Conservation (phyloP, 2,113 vertebrate species). For the Ceuthmochares aereus region DNA sequence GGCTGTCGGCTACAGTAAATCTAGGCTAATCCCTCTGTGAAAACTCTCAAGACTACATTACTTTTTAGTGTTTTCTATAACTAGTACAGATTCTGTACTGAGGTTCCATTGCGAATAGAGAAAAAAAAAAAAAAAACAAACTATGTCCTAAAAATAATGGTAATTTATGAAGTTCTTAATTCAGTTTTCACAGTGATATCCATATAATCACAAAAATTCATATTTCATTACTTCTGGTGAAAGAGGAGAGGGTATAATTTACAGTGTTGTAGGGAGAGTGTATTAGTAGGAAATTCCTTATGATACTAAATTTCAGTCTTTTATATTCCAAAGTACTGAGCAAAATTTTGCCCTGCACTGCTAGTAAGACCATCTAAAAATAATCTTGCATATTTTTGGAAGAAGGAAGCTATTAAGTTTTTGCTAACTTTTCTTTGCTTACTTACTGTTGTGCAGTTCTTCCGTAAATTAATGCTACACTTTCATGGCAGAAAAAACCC, state of each 20-base stretch:
- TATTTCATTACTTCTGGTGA: not conserved
- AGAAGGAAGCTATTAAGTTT: not conserved
- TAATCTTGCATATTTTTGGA: not conserved
- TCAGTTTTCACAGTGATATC: not conserved
- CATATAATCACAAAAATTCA: not conserved
- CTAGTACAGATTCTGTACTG: not conserved
- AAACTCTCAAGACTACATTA: not conserved
- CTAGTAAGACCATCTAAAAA: not conserved
- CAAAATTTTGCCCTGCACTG: not conserved
- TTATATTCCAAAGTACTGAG: not conserved
- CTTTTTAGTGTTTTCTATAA: not conserved
- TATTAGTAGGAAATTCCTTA: too few relatives aligned
- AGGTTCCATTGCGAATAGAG: not conserved
- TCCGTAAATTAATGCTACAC: not conserved
- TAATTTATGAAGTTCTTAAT: not conserved
- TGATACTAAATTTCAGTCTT: not conserved
- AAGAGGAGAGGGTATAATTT: not conserved
- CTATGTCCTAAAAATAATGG: not conserved
- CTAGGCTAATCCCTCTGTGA: not conserved
- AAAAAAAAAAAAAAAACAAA: not conserved
- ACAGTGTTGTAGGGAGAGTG: too few relatives aligned
- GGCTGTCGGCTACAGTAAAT: not conserved
- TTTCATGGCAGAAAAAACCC: not conserved
- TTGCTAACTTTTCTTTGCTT: not conserved
- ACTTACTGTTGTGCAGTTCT: not conserved